These are phyloP conservation scores for Poecilia velifera DNA, from an alignment of 2,797 vertebrate species.

Conservation along the genomic window DNA sequence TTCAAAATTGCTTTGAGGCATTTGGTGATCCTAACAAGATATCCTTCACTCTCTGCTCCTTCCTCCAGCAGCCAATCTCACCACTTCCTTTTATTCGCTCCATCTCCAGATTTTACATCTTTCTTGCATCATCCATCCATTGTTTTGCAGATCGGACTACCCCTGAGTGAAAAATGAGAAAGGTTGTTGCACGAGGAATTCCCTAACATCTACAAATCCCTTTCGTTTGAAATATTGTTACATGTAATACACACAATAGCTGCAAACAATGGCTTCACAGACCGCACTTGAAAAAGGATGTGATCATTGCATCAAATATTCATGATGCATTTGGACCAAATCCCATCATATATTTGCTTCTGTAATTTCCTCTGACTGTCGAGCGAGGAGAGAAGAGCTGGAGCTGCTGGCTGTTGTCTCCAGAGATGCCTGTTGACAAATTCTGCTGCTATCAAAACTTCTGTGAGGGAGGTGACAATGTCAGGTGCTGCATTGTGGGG, in stretches of 20 bases:
- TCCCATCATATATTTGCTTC: constrained; percentile 62
- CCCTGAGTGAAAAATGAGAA: constrained; percentile 14
- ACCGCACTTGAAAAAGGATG: constrained; percentile 19
- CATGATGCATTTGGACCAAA: constrained; percentile 67
- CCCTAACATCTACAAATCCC: constrained; percentile 13
- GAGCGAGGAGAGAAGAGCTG: constrained; percentile 54
- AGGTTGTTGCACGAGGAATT: constrained; percentile 15
- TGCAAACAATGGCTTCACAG: constrained; percentile 43
- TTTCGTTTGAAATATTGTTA: constrained; percentile 26
- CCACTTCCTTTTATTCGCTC: constrained; percentile 13
- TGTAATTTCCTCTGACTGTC: constrained; percentile 64
- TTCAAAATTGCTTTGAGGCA: constrained; percentile 6
- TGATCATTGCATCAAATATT: constrained; percentile 64
- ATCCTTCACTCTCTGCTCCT: not conserved
- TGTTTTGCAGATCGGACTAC: constrained; percentile 6
- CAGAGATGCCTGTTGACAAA: constrained; percentile 69
- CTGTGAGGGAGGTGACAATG: constrained; percentile 69
- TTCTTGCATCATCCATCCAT: constrained; percentile 34
- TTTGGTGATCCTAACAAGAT: constrained; percentile 15
- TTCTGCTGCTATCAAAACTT: constrained; percentile 66
- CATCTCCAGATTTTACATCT: constrained; percentile 25
- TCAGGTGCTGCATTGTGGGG: constrained; percentile 62
- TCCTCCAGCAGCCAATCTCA: not conserved
- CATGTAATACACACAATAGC: constrained; percentile 24
- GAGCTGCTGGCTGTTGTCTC: constrained; percentile 47